These are phyloP conservation scores for Gymnorhina tibicen DNA, from an alignment of 2,113 vertebrate genomes.

Conservation along the genomic window DNA sequence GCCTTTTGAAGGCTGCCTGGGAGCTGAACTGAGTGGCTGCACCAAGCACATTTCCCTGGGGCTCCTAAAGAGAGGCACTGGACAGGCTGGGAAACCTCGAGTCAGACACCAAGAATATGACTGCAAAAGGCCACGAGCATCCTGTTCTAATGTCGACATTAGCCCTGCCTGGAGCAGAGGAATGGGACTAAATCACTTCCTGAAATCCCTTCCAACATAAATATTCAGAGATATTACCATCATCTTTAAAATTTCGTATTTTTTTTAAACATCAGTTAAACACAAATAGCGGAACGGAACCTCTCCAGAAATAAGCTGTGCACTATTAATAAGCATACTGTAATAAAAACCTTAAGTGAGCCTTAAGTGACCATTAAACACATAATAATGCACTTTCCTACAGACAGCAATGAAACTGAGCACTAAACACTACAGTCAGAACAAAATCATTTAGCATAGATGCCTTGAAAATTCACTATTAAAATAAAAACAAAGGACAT, in stretches of 20 bases:
- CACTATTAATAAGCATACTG: not conserved
- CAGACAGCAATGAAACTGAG: not conserved
- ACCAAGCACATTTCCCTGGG: not conserved
- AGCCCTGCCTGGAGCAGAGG: not conserved
- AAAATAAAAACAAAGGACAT: not conserved
- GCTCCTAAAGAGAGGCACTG: not conserved
- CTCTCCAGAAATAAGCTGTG: not conserved
- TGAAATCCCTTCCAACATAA: slow-evolving; percentile 28
- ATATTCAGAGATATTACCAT: not conserved
- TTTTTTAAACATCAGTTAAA: not conserved
- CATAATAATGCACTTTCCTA: not conserved
- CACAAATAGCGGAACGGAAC: not conserved
- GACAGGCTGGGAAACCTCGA: not conserved
- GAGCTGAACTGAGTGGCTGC: not conserved
- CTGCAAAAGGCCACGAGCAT: not conserved
- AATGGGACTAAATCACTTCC: not conserved
- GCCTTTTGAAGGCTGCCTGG: not conserved
- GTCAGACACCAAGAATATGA: not conserved
- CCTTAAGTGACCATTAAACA: not conserved
- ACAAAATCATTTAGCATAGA: not conserved
- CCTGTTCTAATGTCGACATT: not conserved
- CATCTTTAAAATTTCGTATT: not conserved
- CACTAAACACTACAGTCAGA: not conserved
- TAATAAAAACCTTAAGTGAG: slow-evolving; percentile 7
- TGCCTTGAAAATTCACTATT: not conserved